Evolutionary conservation across 2,113 vertebrate genomes (phyloP), one percentile per base, ranked within the genome.

Genomic region (Regulus satrapa): DNA sequence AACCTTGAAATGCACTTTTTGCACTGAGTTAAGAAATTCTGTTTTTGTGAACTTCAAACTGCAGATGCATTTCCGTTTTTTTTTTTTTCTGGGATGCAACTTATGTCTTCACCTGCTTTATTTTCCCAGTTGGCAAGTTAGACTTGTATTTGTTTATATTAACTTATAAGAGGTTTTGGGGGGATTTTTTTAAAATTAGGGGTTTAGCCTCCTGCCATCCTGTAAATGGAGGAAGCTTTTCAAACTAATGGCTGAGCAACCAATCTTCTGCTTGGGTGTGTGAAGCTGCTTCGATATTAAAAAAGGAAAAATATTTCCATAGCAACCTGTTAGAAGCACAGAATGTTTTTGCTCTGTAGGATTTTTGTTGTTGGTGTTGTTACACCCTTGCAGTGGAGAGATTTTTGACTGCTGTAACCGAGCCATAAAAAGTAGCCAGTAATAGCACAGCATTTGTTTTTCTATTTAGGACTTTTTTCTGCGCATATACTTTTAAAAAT

Each of bases 301-400:
- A 67, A 85, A 72, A 81, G 8, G 43, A 82, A 85, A 89, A 94
- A 82, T 68, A 94, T 94, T 94, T 96, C 92, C 86, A 92, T 94
- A 88, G 92, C 88, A 96, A 95, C 91, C 64, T 81, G 38, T 92
- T 91, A 73, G 88, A 91, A 96, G 59, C 84, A 85, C 31, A 52
- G 62, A 72, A 76, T 58, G 54, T 55, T 87, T 94, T 76, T 94
- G 43, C 66, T 89, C 7, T 29, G 48, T 32, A 24, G 45, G 18
- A 21, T 8, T 82, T 32, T 55, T 87, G 18, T 71, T 82, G 68
- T 58, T 91, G 40, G 10, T 46, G 16, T 45, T 91, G 36, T 85
- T 89, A 34, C 25, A 59, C 79, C 58, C 41, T 78, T 89, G 8
- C 36, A 52, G 52, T 14, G 43, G 40, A 89, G 40, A 89, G 49